Base-by-base conservation (phyloP, 2,888 invertebrate species). In the Pollenia griseotomentosa region DNA sequence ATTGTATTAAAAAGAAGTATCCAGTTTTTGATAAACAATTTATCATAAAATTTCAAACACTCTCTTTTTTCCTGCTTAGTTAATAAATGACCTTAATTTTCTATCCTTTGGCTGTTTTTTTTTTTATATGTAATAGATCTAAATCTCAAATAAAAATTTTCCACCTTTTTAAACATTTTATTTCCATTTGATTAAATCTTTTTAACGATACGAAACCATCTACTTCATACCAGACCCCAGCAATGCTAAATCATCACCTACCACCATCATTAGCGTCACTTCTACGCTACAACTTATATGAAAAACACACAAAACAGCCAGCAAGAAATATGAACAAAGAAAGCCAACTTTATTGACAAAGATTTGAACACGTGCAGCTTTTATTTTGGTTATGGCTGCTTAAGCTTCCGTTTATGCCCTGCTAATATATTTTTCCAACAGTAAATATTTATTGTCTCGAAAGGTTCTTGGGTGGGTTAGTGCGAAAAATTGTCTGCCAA, bases 121-220 rank as follows among this genome's bases (percentile, higher is more conserved):
- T 57, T 88, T 88, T 89, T 89, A 90, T 89, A 88, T 86, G 87
- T 89, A 88, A 89, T 88, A 88, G 89, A 90, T 91, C 89, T 88
- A 70, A 57, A 79, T 74, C 48, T 80, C 70, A n/a, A 70, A 86
- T 86, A 80, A 75, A 90, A 92, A 91, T 91, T 91, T 91, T 90
- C 92, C 92, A 90, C 90, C 90, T 92, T 92, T 92, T 92, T 90
- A 89, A 91, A 90, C 90, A 91, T 89, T 91, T 91, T 79, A 80
- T 75, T 91, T 92, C 91, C 92, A 91, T 91, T 90, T 90, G 92
- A 91, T 92, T 92, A 90, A 90, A 91, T 92, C 91, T 89, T 88
- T 89, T 83, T 88, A 90, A 88, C 88, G 89, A 80, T 59, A 86
- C 40, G 53, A 61, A 86, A 83, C 46, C 53, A 57, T 55, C 57